phyloP scores from a whole-genome alignment of 2,888 invertebrate genomes.

The Oscheius sp. region DNA sequence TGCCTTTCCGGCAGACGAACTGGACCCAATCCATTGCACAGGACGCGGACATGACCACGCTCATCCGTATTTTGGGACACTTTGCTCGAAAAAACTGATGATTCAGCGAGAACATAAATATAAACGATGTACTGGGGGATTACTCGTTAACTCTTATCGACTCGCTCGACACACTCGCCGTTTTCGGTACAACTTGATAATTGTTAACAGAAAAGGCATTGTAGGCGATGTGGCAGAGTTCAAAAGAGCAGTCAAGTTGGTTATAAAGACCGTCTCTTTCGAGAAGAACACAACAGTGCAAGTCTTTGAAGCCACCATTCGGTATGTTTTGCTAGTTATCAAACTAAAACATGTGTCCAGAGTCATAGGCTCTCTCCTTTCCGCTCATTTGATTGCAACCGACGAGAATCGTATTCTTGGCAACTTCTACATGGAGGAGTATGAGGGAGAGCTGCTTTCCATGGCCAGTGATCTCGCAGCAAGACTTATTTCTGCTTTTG shows the following conservation, averaged over 20 bases:
- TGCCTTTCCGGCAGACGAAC: constrained; percentile 80
- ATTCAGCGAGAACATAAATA: constrained; percentile 79
- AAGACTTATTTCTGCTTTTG: constrained; percentile 79
- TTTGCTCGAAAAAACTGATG: background rate
- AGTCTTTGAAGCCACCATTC: constrained; percentile 80
- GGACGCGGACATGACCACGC: constrained; percentile 80
- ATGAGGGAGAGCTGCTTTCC: constrained; percentile 77
- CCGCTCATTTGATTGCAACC: constrained; percentile 79
- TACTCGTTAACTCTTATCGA: constrained; percentile 80
- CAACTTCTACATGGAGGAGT: constrained; percentile 46
- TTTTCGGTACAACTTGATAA: constrained; percentile 61
- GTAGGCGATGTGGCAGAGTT: constrained; percentile 77
- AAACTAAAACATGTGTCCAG: constrained; percentile 70
- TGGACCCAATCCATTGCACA: constrained; percentile 79
- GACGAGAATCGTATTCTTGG: constrained; percentile 78
- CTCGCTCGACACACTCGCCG: constrained; percentile 79
- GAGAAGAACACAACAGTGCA: constrained; percentile 79
- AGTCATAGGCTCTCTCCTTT: constrained; percentile 79
- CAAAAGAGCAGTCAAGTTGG: constrained; percentile 78
- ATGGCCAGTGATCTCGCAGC: constrained; percentile 79
- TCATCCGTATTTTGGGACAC: constrained; percentile 77
- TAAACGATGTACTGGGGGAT: constrained; percentile 80
- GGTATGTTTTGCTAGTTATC: constrained; percentile 72
- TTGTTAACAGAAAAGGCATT: constrained; percentile 20
- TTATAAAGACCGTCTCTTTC: constrained; percentile 78